Percentiles rank a stretch among this genome's conserved stretches.
phyloP scores from a whole-genome alignment of 92 coral and sea anemone genomes.

The Scolanthus callimorphus region DNA sequence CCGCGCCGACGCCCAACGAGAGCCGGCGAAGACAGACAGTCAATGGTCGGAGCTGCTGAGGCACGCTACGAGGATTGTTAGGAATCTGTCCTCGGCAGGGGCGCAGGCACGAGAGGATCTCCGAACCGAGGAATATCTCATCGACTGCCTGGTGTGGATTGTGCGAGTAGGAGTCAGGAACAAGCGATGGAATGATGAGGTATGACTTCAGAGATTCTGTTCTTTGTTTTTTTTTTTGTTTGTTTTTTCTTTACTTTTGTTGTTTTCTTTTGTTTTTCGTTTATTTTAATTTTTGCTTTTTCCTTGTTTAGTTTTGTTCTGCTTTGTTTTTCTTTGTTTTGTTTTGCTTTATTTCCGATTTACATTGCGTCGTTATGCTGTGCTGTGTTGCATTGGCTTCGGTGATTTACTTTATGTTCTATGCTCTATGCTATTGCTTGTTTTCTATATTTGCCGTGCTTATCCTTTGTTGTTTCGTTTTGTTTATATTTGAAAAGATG shows the following conservation, averaged over 20 bases:
- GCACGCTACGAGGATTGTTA: slow-evolving; percentile 83
- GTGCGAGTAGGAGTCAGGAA: slow-evolving; percentile 66
- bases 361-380: not conserved
- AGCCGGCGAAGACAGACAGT: slow-evolving; percentile 44
- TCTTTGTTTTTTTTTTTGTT: too few species aligned
- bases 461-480: too few species aligned
- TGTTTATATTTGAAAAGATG: too few species aligned
- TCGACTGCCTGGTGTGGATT: slow-evolving; percentile 87
- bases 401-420: too few species aligned
- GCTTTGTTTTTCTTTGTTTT: not conserved
- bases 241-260: not conserved
- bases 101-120: slow-evolving; percentile 82
- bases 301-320: not conserved
- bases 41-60: slow-evolving; percentile 82
- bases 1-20: slow-evolving; percentile 70
- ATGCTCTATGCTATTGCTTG: too few species aligned
- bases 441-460: too few species aligned
- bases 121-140: slow-evolving; percentile 80
- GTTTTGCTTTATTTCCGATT: not conserved
- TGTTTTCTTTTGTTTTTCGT: not conserved
- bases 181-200: slow-evolving; percentile 60
- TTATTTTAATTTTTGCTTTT: not conserved
- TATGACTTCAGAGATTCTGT: not conserved
- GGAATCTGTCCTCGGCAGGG: slow-evolving; percentile 96
- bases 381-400: not conserved